A percentile compares a stretch with the other conserved stretches of the same genome.
These are phyloP conservation scores for Pygoscelis adeliae DNA, from an alignment of 2,113 vertebrate species.

Conservation along the genomic window DNA sequence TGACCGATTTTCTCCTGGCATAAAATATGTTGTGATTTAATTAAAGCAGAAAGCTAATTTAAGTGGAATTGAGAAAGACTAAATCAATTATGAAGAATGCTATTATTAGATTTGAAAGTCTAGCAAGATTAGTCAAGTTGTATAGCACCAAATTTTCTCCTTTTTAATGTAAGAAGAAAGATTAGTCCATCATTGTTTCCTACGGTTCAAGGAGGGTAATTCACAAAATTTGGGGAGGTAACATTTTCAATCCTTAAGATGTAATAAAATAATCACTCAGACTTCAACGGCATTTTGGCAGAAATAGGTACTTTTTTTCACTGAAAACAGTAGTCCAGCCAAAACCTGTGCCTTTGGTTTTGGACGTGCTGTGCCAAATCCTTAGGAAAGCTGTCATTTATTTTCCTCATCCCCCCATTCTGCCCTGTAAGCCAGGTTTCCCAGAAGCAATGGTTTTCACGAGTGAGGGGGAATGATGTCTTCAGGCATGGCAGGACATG, in stretches of 20 bases:
- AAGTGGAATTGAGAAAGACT: slow-evolving; percentile 17
- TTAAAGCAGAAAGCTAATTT: slow-evolving; percentile 52
- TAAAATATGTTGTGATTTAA: slow-evolving; percentile 39
- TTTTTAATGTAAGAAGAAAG: background rate
- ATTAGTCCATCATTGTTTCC: background rate
- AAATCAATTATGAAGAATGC: slow-evolving; percentile 36
- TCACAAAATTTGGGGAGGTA: background rate
- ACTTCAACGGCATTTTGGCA: background rate
- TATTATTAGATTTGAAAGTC: slow-evolving; percentile 21
- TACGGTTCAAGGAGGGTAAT: background rate
- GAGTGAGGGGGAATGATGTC: background rate
- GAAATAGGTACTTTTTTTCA: background rate
- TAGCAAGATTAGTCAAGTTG: slow-evolving; percentile 8
- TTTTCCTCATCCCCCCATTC: background rate
- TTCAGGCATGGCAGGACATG: background rate
- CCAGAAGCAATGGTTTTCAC: background rate
- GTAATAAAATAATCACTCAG: background rate
- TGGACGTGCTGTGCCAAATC: background rate
- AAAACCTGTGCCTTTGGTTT: background rate
- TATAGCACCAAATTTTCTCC: background rate
- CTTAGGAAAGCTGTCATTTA: background rate
- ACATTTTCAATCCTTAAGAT: slow-evolving; percentile 1
- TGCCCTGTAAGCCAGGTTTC: background rate
- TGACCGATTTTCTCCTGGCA: slow-evolving; percentile 18
- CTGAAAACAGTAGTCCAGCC: background rate